Evolutionary conservation across 2,113 vertebrate genomes (phyloP), one percentile per base, ranked within the genome.

Genomic region (Brachirus orientalis): DNA sequence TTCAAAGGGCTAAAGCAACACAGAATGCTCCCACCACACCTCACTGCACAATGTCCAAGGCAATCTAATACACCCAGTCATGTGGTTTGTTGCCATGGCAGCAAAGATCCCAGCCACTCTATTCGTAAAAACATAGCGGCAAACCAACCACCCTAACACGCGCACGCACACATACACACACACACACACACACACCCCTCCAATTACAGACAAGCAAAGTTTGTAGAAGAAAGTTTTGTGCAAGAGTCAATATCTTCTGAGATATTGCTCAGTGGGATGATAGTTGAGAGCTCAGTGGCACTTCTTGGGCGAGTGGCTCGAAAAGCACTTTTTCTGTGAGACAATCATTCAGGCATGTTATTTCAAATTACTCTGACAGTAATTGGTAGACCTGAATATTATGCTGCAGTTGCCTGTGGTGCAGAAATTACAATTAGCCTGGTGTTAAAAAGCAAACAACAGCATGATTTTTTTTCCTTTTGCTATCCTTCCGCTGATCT

Each of bases 21-120:
- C 86, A 86, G 90, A 86, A 91, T 90, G 85, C 93, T 93, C 92
- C 84, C 88, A 89, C 89, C 79, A 78, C 84, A 93, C 89, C 85
- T 95, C 95, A 43, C 83, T 80, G 84, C 94, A 93, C 91, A 85
- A 86, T 85, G 87, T 90, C 88, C 87, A 28, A 90, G 93, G 96
- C 95, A 97, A 96, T 96, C 94, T 95, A 97, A 97, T 97, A 96
- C 94, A 96, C 94, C 93, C 95, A 92, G 95, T 97, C 96, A 97
- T 96, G 96, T 98, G 96, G 94, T 95, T 85, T 78, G 96, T 97
- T 96, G 85, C 96, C 93, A 98, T 97, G 92, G 96, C 70, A 96
- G 94, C 95, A 87, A 89, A 93, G 94, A 94, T 94, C 95, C 94
- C 94, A 94, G 93, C 93, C 93, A 90, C 94, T 94, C 90, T 76